phyloP scores from a whole-genome alignment of 2,113 vertebrate genomes.

The Vimba vimba region DNA sequence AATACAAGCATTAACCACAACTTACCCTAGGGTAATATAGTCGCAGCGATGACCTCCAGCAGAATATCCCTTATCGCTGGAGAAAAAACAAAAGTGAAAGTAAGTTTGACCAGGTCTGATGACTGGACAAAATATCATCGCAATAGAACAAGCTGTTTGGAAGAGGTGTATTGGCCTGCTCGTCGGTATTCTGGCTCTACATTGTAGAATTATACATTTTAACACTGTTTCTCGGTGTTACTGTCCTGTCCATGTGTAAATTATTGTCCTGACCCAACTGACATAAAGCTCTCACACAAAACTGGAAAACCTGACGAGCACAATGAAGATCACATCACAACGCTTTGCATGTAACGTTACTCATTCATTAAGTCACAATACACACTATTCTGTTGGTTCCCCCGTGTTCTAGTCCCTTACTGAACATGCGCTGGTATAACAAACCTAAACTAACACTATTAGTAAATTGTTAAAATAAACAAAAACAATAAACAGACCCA shows the following conservation, averaged over 20 bases:
- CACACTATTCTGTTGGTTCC: not conserved
- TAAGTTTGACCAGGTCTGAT: not conserved
- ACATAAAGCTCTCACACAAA: not conserved
- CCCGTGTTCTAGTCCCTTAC: not conserved
- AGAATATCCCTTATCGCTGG: not conserved
- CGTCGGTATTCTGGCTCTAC: not conserved
- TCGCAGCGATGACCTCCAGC: too few species aligned
- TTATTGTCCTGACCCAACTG: not conserved
- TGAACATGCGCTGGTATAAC: not conserved
- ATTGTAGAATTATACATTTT: not conserved
- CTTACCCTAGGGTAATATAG: not conserved
- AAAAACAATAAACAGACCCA: not conserved
- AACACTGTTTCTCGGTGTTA: not conserved
- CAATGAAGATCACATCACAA: not conserved
- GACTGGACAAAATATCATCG: not conserved
- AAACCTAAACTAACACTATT: not conserved
- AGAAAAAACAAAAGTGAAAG: conserved; percentile 10
- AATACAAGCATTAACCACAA: not conserved
- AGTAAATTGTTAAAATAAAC: too few species aligned
- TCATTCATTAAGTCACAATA: not conserved
- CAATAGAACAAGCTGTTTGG: not conserved
- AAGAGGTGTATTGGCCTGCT: not conserved
- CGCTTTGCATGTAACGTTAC: too few species aligned
- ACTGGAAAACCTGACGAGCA: not conserved
- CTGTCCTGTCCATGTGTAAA: not conserved